These are phyloP conservation scores for Sebastiscus tertius DNA, from an alignment of 2,797 vertebrate species.

Conservation along the genomic window DNA sequence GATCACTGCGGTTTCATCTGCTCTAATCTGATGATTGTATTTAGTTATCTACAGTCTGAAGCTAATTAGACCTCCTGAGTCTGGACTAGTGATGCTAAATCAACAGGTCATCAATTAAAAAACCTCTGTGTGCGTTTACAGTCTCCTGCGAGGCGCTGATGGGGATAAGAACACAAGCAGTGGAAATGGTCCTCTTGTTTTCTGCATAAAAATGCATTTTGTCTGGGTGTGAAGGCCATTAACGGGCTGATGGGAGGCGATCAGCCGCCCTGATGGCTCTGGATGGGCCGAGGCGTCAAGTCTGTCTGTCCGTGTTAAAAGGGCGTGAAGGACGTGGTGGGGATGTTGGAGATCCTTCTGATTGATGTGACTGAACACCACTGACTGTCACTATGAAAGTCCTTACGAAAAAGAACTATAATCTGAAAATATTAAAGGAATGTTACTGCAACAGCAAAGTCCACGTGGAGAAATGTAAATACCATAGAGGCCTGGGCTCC, in stretches of 20 bases:
- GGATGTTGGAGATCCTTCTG: not conserved
- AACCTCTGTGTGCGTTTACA: not conserved
- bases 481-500: no score
- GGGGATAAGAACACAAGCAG: not conserved
- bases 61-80: not conserved
- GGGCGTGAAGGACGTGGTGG: conserved; percentile 16
- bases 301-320: not conserved
- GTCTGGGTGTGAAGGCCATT: conserved; percentile 3
- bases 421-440: not conserved
- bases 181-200: conserved; percentile 20
- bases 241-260: not conserved
- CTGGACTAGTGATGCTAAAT: conserved; percentile 1
- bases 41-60: no score
- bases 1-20: not conserved
- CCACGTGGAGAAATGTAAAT: not conserved
- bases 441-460: rapidly evolving
- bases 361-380: not conserved
- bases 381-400: not conserved
- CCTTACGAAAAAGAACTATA: not conserved
- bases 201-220: not conserved
- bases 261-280: not conserved
- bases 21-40: not conserved
- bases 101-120: conserved; percentile 7
- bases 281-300: no score
- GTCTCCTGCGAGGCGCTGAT: not conserved